Base-by-base conservation (phyloP, 1,140 invertebrate genomes). In the Drosophila asahinai region DNA sequence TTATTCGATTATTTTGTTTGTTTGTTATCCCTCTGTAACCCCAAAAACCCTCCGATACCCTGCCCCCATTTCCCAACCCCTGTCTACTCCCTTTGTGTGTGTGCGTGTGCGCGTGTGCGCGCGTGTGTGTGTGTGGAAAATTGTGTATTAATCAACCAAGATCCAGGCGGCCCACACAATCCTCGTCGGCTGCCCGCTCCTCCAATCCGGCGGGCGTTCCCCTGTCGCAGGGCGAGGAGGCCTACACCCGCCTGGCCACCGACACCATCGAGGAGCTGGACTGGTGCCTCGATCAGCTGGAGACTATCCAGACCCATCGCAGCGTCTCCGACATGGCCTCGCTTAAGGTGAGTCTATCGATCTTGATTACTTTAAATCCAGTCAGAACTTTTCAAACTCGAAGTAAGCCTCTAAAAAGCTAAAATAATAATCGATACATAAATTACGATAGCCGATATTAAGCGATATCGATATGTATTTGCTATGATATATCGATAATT, bases 261-360 rank as follows among this genome's bases (percentile, higher is more conserved):
- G 98, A 99, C 93, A 99, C 98, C 19, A 96, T 99, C 94, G 98
- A 99, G 93, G 99, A 99, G 94, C 94, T 99, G 93, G 99, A 99
- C 94, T 99, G 99, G 99, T 99, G 99, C 94, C 94, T 99, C 94
- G 98, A 99, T 94, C 99, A 99, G 94, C 94, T 99, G 94, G 99
- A 99, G 95, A 99, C 98, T 62, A 99, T 99, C 93, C 99, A 99
- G 95, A 99, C 99, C 51, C 98, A 99, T 94, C 96, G 98, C 92
- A 99, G 98, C 86, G 99, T 99, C 73, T 99, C 98, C 70, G 99
- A 99, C 94, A 99, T 99, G 99, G 99, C 99, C 81, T 99, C 99
- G 52, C 97, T 98, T 80, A 99, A 99, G 96, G 98, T 99, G 94
- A 93, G 94, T 58, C 9, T 17, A 11, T 3, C 9, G 17, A n/a